Percentiles rank a stretch among this genome's conserved stretches.
Conservation (phyloP, 2,888 invertebrate species). For the Psylliodes chrysocephalus region DNA sequence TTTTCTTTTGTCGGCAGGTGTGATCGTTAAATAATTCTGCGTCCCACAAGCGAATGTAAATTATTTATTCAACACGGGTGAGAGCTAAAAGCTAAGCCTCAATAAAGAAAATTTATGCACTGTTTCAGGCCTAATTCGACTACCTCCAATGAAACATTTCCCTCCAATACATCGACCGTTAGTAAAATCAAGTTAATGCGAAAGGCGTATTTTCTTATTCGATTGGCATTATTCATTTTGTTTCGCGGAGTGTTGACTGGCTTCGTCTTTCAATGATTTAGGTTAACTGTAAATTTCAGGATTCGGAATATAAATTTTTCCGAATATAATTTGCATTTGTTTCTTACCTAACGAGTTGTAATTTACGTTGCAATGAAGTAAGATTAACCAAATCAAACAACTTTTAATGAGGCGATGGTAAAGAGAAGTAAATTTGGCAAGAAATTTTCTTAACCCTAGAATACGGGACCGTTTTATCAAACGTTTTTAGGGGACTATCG, state of each 20-base stretch:
- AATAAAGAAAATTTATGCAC: too few species aligned
- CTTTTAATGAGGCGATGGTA: too few species aligned
- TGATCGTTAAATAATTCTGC: too few species aligned
- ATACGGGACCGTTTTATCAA: too few species aligned
- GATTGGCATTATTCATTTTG: conserved; percentile 19
- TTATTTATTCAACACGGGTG: too few species aligned
- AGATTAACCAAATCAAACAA: background rate
- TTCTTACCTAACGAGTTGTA: background rate
- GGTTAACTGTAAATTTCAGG: conserved; percentile 2
- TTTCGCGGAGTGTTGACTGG: background rate
- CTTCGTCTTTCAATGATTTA: background rate
- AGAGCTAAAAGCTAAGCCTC: too few species aligned
- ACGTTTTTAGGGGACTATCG: too few species aligned
- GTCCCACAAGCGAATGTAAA: too few species aligned
- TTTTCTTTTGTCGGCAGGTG: too few species aligned
- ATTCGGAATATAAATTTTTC: background rate
- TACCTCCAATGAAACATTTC: background rate
- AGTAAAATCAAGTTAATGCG: conserved; percentile 17
- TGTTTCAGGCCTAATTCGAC: background rate
- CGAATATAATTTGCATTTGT: conserved; percentile 6
- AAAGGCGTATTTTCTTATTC: conserved; percentile 29
- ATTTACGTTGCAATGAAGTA: background rate
- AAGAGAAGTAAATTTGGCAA: too few species aligned
- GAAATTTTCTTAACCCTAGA: too few species aligned
- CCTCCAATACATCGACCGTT: background rate